Evolutionary conservation across 2,888 invertebrate genomes (phyloP), one percentile per base, ranked within the genome.

Genomic region (Eupsilia transversa): DNA sequence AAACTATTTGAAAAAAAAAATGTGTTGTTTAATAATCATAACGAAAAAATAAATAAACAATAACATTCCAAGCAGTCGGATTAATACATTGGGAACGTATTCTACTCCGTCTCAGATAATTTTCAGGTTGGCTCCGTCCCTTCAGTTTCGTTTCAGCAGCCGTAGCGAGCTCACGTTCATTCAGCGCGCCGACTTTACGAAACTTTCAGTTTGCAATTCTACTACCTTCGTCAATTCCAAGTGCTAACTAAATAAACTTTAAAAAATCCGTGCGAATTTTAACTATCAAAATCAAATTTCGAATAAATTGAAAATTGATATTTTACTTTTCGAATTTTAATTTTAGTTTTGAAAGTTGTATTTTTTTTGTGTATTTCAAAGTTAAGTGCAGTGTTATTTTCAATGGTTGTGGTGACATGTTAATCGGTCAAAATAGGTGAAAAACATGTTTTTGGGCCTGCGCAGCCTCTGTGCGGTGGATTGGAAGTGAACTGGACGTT

Each of bases 401-500:
- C 89, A 76, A 79, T 69, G 41, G 90, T 93, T 91, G 64, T 89
- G 87, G 75, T 84, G 85, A 80, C 54, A 87, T 91, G 91, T 54
- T 84, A 86, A 86, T 86, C 77, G 41, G 87, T 90, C 94, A 95
- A 94, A 92, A 95, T 95, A 94, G 94, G 94, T 92, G 86, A 73
- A 38, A 77, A 82, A 67, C 77, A 94, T 91, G 93, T 86, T 74
- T 83, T 79, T 63, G 87, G 89, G 87, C 86, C 87, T 52, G 82
- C 73, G 35, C 88, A 89, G 76, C 88, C 89, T 57, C 83, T 89
- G 75, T 96, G 96, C 82, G 90, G 89, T 80, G 94, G 94, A 59
- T 80, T 82, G 69, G 87, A 93, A 80, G 86, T 95, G 74, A 96
- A 96, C 77, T 92, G 93, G 93, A 96, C 96, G 92, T 90, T 95